Conservation (phyloP, 2,113 vertebrate genomes). For the Taxidea taxus region DNA sequence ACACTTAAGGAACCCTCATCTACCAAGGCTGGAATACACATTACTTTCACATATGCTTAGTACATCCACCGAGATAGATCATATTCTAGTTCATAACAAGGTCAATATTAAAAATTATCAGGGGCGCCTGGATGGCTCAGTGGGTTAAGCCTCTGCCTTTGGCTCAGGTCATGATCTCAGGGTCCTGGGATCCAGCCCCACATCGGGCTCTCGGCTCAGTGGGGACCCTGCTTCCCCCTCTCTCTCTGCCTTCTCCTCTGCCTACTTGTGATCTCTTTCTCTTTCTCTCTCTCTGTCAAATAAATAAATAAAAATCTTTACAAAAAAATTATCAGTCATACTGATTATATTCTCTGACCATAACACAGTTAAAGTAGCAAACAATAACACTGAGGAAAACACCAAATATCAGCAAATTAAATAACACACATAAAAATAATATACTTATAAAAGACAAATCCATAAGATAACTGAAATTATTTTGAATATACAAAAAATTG, state of each 20-base stretch:
- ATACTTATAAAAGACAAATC: not conserved
- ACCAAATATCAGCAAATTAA: not conserved
- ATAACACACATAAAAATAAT: slow-evolving; percentile 12
- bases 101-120: not conserved
- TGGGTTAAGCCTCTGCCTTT: too few relatives aligned
- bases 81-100: not conserved
- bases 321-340: not conserved
- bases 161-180: too few relatives aligned
- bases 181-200: too few relatives aligned
- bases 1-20: not conserved
- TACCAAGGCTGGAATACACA: not conserved
- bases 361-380: not conserved
- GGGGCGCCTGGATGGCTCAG: too few relatives aligned
- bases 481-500: not conserved
- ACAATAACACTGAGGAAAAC: not conserved
- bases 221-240: too few relatives aligned
- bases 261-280: too few relatives aligned
- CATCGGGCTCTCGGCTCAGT: too few relatives aligned
- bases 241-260: too few relatives aligned
- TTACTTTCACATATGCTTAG: not conserved
- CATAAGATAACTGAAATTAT: not conserved
- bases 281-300: too few relatives aligned
- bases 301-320: too few relatives aligned
- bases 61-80: not conserved
- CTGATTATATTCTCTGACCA: not conserved